Conservation (phyloP, 1,140 invertebrate species). For the Cyclargus thomasi region DNA sequence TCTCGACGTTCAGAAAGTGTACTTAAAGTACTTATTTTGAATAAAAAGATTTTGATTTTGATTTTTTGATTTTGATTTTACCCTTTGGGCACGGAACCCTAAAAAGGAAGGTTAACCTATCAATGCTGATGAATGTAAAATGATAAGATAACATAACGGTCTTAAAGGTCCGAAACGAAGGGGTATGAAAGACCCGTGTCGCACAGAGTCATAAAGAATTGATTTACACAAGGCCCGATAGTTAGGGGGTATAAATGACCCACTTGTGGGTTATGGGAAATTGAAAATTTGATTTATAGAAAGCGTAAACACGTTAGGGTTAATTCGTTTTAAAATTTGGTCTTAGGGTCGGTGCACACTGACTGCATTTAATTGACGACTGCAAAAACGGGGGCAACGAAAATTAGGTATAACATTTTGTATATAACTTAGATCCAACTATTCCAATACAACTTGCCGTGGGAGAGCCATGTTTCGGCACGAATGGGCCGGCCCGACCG, state of each 20-base stretch:
- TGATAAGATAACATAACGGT: background rate
- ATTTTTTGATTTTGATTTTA: no score
- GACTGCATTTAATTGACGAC: no score
- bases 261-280: background rate
- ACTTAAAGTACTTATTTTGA: no score
- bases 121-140: background rate
- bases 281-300: constrained; percentile 4
- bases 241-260: background rate
- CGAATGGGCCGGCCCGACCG: no score
- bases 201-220: background rate
- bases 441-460: no score
- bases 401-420: no score
- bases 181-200: background rate
- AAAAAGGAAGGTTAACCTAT: background rate
- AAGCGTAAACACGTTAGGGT: background rate
- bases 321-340: background rate
- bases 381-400: no score
- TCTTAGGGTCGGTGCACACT: background rate
- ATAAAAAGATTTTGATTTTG: no score
- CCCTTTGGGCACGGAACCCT: no score
- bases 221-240: background rate
- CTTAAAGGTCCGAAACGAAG: background rate
- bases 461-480: no score
- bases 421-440: no score
- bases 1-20: no score